phyloP scores from a whole-genome alignment of 2,113 vertebrate species.

The Percopsis transmontana region DNA sequence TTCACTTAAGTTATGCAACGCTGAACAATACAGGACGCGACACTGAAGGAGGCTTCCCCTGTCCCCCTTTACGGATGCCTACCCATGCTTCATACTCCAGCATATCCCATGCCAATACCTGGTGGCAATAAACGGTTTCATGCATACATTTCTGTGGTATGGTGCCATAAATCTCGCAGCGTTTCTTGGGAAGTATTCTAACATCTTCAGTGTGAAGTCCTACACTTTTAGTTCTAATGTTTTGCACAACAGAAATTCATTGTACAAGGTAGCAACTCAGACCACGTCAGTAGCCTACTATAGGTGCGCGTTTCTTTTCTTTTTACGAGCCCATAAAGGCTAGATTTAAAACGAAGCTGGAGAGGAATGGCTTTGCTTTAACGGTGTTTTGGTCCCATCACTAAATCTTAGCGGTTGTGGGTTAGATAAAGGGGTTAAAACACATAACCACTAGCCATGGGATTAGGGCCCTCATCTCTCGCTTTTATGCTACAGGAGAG shows the following conservation, averaged over 20 bases:
- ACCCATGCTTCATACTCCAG: constrained; percentile 59
- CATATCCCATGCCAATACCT: constrained; percentile 65
- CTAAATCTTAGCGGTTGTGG: constrained; percentile 75
- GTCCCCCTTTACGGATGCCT: constrained; percentile 71
- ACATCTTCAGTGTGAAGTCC: constrained; percentile 46
- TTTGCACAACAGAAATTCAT: constrained; percentile 58
- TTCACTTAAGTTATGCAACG: constrained; percentile 78
- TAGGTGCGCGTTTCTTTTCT: constrained; percentile 74
- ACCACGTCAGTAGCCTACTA: constrained; percentile 66
- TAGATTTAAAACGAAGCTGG: constrained; percentile 74
- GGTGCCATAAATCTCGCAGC: constrained; percentile 60
- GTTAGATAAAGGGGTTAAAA: constrained; percentile 62
- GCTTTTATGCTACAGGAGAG: constrained; percentile 52
- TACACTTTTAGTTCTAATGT: constrained; percentile 37
- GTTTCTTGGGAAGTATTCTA: constrained; percentile 51
- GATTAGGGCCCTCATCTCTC: constrained; percentile 64
- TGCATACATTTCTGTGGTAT: constrained; percentile 67
- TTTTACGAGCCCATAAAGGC: constrained; percentile 81
- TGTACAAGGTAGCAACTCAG: constrained; percentile 68
- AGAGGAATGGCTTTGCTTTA: constrained; percentile 79
- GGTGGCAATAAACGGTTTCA: constrained; percentile 65
- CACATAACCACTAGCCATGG: constrained; percentile 66
- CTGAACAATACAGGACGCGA: constrained; percentile 73
- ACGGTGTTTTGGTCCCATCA: constrained; percentile 74
- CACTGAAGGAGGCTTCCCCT: constrained; percentile 64